Percentiles rank a stretch among this genome's conserved stretches.
Conservation (phyloP, 2,113 vertebrate species). For the Heterocephalus glaber region DNA sequence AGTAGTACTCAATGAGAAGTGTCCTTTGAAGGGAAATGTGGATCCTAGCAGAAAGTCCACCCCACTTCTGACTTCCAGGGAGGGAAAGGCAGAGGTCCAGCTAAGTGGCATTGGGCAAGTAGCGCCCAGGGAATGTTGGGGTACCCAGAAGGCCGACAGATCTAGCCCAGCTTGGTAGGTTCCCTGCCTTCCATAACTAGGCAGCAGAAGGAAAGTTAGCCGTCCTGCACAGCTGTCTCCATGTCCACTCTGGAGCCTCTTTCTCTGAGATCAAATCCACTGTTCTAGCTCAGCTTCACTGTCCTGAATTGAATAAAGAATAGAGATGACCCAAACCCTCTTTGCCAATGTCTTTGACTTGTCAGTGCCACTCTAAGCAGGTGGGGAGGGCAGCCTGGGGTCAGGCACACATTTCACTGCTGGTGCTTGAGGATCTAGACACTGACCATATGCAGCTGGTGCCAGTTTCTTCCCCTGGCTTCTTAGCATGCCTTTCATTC, state of each 20-base stretch:
- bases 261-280: not conserved
- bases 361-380: not conserved
- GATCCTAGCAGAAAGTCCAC: not conserved
- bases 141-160: not conserved
- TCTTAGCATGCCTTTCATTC: not conserved
- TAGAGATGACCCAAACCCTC: not conserved
- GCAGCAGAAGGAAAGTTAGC: not conserved
- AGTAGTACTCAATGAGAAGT: not conserved
- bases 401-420: not conserved
- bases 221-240: not conserved
- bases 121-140: accelerated
- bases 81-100: not conserved
- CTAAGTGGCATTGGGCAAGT: not conserved
- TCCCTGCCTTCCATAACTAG: not conserved
- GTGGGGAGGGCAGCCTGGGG: not conserved
- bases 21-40: not conserved
- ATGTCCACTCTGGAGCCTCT: not conserved
- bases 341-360: not conserved
- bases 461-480: not conserved
- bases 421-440: not conserved
- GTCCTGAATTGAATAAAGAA: slow-evolving; percentile 54
- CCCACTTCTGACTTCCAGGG: not conserved
- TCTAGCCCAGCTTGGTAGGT: not conserved
- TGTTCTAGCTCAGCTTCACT: not conserved
- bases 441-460: not conserved